Conservation (phyloP, 2,888 invertebrate species). For the Iselma pallidipennis region DNA sequence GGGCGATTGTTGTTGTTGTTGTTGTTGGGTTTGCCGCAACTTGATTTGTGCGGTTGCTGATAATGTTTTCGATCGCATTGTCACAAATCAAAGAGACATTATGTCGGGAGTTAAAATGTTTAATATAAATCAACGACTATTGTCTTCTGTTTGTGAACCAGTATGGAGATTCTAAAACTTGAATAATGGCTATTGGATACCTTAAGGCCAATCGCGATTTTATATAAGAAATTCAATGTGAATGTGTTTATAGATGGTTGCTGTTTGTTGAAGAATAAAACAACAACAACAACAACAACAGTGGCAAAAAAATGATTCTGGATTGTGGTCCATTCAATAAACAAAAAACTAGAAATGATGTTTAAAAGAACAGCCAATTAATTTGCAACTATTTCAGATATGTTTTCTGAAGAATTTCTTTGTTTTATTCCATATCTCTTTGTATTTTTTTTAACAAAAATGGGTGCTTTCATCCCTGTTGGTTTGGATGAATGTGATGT, state of each 20-base stretch:
- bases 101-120: conserved; percentile 56
- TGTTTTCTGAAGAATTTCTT: not conserved
- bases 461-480: no score
- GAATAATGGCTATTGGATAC: conserved; percentile 44
- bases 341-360: not conserved
- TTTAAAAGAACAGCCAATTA: not conserved
- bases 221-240: not conserved
- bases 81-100: conserved; percentile 58
- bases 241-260: not conserved
- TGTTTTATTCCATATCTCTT: not conserved
- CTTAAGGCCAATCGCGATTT: not conserved
- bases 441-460: no score
- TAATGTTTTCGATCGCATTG: conserved; percentile 55
- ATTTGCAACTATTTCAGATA: not conserved
- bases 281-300: not conserved
- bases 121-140: conserved; percentile 54
- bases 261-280: not conserved
- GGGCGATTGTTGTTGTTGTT: conserved; percentile 27
- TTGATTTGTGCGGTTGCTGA: conserved; percentile 53
- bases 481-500: no score
- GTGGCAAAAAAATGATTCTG: not conserved
- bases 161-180: conserved; percentile 52
- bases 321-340: not conserved
- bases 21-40: conserved; percentile 16
- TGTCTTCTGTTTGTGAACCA: conserved; percentile 48